phyloP scores from a whole-genome alignment of 2,113 vertebrate genomes.

The Hippopotamus amphibius region DNA sequence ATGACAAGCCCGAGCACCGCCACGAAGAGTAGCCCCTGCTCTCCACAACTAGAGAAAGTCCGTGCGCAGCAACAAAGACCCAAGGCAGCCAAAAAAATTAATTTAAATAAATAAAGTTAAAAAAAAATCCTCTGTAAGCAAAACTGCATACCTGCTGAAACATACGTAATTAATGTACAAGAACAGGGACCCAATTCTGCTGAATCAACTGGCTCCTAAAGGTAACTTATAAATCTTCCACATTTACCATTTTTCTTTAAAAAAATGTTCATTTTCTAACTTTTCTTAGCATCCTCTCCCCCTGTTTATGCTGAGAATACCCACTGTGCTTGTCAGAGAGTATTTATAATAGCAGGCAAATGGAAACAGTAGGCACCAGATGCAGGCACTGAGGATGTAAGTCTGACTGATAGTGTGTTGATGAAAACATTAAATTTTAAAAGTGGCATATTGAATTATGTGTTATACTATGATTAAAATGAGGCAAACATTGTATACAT shows the following conservation, averaged over 20 bases:
- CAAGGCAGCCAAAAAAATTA: no score
- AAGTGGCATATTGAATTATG: background rate
- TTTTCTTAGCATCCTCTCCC: background rate
- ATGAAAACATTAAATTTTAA: constrained; percentile 1
- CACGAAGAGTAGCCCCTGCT: no score
- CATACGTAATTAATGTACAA: background rate
- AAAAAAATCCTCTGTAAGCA: background rate
- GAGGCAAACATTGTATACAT: background rate
- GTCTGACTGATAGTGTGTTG: background rate
- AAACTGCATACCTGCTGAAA: background rate
- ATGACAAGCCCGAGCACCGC: no score
- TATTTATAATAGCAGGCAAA: background rate
- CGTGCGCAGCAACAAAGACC: no score
- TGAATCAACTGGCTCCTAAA: background rate
- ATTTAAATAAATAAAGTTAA: no score
- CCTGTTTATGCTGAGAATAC: background rate
- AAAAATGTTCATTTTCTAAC: background rate
- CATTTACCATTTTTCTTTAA: background rate
- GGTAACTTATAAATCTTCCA: background rate
- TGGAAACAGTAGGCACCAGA: background rate
- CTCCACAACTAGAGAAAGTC: no score
- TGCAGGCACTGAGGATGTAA: background rate
- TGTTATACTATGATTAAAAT: background rate
- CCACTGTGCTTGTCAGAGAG: background rate
- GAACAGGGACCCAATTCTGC: background rate